These are phyloP conservation scores for Peromyscus attwateri DNA, from an alignment of 2,797 vertebrate genomes.

Conservation along the genomic window DNA sequence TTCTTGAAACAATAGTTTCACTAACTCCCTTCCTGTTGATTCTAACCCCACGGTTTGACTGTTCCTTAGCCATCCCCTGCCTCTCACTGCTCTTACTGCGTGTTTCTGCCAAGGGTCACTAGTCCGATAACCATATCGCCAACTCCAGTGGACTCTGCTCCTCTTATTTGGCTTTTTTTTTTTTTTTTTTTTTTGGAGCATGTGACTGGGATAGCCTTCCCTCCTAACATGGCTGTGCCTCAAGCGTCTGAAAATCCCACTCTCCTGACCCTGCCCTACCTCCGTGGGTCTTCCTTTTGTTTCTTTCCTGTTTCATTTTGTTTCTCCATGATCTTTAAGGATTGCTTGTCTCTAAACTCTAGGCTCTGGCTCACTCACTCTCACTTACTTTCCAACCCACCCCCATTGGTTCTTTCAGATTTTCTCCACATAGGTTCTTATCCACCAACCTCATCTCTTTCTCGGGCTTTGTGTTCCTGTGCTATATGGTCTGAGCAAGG, in stretches of 20 bases:
- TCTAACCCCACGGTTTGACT: background rate
- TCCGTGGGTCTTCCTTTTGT: background rate
- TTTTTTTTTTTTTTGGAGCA: background rate
- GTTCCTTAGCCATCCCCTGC: background rate
- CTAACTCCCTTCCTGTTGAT: slow-evolving; percentile 1
- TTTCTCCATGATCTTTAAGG: background rate
- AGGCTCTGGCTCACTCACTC: background rate
- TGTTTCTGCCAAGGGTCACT: background rate
- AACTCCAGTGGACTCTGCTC: background rate
- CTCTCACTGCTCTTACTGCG: background rate
- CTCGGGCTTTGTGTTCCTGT: background rate
- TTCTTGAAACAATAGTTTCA: slow-evolving; percentile 38
- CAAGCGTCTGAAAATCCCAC: background rate
- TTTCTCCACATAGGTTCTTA: background rate
- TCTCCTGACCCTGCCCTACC: background rate
- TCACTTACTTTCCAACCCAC: background rate
- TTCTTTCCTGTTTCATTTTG: background rate
- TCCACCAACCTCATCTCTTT: background rate
- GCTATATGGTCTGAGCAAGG: background rate
- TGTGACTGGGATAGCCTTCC: background rate
- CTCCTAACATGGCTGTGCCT: background rate
- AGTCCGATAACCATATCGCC: background rate
- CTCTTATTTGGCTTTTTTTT: background rate
- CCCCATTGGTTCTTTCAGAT: background rate
- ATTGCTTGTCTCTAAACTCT: too few relatives aligned